phyloP scores from a whole-genome alignment of 1,140 invertebrate genomes.

The Apocrypta bakeri region DNA sequence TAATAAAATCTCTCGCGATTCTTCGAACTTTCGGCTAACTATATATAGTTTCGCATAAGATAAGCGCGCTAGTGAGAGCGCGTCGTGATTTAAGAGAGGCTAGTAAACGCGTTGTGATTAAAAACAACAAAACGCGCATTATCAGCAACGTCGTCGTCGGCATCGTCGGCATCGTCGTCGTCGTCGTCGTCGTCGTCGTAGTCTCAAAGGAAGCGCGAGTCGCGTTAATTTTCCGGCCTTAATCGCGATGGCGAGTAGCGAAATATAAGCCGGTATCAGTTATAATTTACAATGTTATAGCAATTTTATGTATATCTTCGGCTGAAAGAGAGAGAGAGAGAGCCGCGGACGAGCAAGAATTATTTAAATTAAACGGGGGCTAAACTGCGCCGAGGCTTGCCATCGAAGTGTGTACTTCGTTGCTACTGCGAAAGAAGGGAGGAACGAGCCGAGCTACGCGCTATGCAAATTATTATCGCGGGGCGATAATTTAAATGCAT shows the following conservation, averaged over 20 bases:
- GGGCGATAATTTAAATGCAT: slow-evolving; percentile 76
- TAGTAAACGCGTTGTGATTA: not conserved
- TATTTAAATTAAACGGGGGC: slow-evolving; percentile 76
- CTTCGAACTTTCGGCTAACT: not conserved
- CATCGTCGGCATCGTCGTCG: too few species aligned
- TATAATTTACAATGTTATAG: slow-evolving; percentile 76
- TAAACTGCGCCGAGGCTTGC: slow-evolving; percentile 73
- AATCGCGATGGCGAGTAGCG: slow-evolving; percentile 6
- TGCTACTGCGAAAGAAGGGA: slow-evolving; percentile 63
- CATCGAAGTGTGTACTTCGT: slow-evolving; percentile 52
- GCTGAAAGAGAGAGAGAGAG: slow-evolving; percentile 57
- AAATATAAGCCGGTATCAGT: slow-evolving; percentile 73
- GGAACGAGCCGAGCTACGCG: slow-evolving; percentile 56
- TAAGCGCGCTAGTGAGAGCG: too few species aligned
- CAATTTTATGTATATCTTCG: slow-evolving; percentile 75
- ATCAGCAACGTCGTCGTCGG: too few species aligned
- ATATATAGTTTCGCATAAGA: not conserved
- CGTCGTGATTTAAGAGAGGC: not conserved
- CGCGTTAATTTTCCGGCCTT: slow-evolving; percentile 29
- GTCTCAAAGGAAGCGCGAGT: not conserved
- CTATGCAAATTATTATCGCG: slow-evolving; percentile 76
- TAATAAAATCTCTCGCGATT: slow-evolving; percentile 22
- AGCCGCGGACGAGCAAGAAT: slow-evolving; percentile 70
- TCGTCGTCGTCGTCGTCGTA: too few species aligned
- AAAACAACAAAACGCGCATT: not conserved